phyloP scores from a whole-genome alignment of 2,888 invertebrate genomes.

The Heliconius sara region DNA sequence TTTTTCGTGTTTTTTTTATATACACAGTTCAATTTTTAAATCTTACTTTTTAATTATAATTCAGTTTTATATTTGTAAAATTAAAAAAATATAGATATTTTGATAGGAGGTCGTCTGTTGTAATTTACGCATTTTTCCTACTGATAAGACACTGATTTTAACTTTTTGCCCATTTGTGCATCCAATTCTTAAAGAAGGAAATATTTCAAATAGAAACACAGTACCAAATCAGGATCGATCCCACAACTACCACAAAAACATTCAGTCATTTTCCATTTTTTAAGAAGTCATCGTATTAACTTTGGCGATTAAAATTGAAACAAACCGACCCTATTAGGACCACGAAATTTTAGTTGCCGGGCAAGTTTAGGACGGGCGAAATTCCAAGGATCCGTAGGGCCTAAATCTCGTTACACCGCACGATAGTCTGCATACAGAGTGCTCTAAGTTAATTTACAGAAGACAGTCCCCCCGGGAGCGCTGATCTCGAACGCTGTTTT shows the following conservation, averaged over 20 bases:
- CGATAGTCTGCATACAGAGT: constrained; percentile 80
- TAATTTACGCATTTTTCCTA: too few relatives aligned
- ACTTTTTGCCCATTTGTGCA: too few relatives aligned
- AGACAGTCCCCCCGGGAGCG: constrained; percentile 63
- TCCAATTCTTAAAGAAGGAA: neutral
- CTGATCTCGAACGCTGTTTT: constrained; percentile 69
- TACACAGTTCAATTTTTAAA: too few relatives aligned
- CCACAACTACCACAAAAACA: neutral
- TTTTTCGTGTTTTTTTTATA: too few relatives aligned
- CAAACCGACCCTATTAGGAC: constrained; percentile 29
- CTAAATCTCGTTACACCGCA: constrained; percentile 73
- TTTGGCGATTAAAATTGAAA: constrained; percentile 25
- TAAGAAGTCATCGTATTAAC: neutral
- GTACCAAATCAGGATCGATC: neutral
- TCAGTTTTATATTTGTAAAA: too few relatives aligned
- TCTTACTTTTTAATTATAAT: too few relatives aligned
- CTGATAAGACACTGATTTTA: too few relatives aligned
- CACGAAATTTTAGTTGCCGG: constrained; percentile 36
- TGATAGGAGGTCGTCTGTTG: too few relatives aligned
- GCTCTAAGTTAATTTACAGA: constrained; percentile 79
- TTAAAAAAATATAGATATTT: too few relatives aligned
- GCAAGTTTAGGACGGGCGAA: constrained; percentile 35
- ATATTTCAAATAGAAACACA: neutral
- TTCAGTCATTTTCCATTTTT: neutral
- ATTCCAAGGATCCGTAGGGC: constrained; percentile 58